Base-by-base conservation (phyloP, 1,140 invertebrate species). In the Magallana gigas region DNA sequence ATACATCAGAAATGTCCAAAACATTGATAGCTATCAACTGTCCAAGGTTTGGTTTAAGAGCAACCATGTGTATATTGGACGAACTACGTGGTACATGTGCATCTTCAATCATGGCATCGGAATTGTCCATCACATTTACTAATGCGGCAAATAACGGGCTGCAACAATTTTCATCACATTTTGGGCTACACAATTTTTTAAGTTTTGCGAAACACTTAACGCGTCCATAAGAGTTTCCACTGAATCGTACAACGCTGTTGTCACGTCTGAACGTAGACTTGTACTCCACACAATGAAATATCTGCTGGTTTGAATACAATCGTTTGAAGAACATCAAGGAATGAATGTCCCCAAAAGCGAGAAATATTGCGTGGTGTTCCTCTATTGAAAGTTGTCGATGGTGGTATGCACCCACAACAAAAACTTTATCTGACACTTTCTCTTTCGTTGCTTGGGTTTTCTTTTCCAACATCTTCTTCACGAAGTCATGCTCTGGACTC, bases 381-480 rank as follows among this genome's bases (percentile, higher is more conserved):
- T 76, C 68, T 76, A 18, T 18, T 12, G 68, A 23, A 8, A 76
- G 11, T 12, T 12, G 11, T 18, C 68, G 11, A 18, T 9, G 2
- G 29, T 76, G 8, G 18, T 76, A 76, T 11, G 68, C 68, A 18
- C 68, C 68, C 11, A 76, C 68, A 9, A 76, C 68, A 18, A 36
- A 76, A 76, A 36, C 29, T 18, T 76, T 76, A 16, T 76, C 68
- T 1, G 68, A 2, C 29, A 76, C 29, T 36, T 76, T 36, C 18
- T 76, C 68, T 36, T 8, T 76, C 0, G 68, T 76, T 12, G n/a
- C 8, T 8, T 76, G 68, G 8, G 8, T 11, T 23, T 76, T 76
- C 68, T 76, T 76, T 76, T 76, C 68, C 68, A 76, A 16, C 68
- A 76, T 76, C n/a, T 76, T 18, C 29, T 76, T 76, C 11, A 23